Conservation (phyloP, 2,113 vertebrate species). For the Cebidichthys violaceus region DNA sequence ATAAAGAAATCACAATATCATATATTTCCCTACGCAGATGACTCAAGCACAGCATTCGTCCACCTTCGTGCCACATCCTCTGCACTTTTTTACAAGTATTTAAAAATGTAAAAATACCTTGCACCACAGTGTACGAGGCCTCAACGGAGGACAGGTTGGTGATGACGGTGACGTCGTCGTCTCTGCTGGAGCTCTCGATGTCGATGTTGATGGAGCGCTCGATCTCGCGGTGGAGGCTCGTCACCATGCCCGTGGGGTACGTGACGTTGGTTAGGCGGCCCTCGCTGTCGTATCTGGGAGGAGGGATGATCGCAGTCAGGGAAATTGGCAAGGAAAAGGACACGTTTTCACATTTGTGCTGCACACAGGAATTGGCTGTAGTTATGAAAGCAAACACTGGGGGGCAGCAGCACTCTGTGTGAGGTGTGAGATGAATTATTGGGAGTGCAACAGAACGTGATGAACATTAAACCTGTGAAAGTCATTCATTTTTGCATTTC, state of each 20-base stretch:
- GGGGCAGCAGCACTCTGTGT: slow-evolving; percentile 65
- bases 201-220: slow-evolving; percentile 99
- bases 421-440: neutral
- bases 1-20: neutral
- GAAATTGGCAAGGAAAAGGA: neutral
- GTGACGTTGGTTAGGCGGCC: slow-evolving; percentile 98
- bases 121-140: slow-evolving; percentile 97
- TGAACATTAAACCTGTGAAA: slow-evolving; percentile 5
- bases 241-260: slow-evolving; percentile 97
- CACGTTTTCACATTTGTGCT: neutral
- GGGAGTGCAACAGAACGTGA: slow-evolving; percentile 4
- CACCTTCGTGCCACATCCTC: neutral
- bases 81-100: slow-evolving; percentile 5
- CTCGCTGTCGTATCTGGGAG: slow-evolving; percentile 94
- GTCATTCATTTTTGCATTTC: slow-evolving; percentile 33
- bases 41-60: neutral
- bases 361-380: slow-evolving; percentile 35
- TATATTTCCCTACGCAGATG: neutral
- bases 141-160: slow-evolving; percentile 99
- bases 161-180: slow-evolving; percentile 98
- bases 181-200: slow-evolving; percentile 98
- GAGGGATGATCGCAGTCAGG: slow-evolving; percentile 4
- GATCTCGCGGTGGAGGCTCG: slow-evolving; percentile 97
- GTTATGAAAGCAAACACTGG: slow-evolving; percentile 61
- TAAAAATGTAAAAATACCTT: slow-evolving; percentile 86